A percentile compares a stretch with the other conserved stretches of the same genome.
Conservation (phyloP, 2,113 vertebrate genomes). For the Gambusia affinis region DNA sequence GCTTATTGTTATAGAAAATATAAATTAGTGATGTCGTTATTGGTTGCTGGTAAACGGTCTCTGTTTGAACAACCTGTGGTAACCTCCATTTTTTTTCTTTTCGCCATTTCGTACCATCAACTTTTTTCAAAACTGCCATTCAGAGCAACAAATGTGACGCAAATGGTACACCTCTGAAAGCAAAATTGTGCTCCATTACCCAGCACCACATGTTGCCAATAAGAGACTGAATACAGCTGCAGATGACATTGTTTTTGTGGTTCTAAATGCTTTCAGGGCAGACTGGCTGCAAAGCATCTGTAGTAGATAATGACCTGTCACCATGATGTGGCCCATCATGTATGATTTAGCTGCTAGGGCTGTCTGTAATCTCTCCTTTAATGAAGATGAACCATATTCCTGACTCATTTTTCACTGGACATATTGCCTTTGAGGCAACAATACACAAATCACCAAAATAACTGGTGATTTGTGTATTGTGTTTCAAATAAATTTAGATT, state of each 20-base stretch:
- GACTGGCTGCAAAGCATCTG: conserved; percentile 31
- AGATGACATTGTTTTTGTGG: conserved; percentile 37
- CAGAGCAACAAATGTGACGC: conserved; percentile 5
- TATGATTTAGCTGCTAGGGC: conserved; percentile 27
- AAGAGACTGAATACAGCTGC: conserved; percentile 11
- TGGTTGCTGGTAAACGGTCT: neutral
- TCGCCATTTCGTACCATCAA: neutral
- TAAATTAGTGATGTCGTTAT: neutral
- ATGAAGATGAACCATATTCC: conserved; percentile 46
- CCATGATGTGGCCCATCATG: conserved; percentile 35
- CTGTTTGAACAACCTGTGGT: neutral
- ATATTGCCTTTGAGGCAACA: conserved; percentile 10
- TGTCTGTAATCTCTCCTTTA: conserved; percentile 42
- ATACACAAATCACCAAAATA: neutral
- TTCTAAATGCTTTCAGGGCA: conserved; percentile 45
- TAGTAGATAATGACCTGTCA: conserved; percentile 56
- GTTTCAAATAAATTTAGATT: neutral
- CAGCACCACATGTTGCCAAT: neutral
- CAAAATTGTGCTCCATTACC: conserved; percentile 25
- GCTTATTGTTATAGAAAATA: neutral
- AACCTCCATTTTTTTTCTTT: neutral
- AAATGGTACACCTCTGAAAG: conserved; percentile 31
- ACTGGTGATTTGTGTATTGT: neutral
- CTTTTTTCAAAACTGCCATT: conserved; percentile 18
- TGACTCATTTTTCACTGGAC: conserved; percentile 25